Evolutionary conservation across 2,113 vertebrate genomes (phyloP).

Genomic region (Silurus glanis): DNA sequence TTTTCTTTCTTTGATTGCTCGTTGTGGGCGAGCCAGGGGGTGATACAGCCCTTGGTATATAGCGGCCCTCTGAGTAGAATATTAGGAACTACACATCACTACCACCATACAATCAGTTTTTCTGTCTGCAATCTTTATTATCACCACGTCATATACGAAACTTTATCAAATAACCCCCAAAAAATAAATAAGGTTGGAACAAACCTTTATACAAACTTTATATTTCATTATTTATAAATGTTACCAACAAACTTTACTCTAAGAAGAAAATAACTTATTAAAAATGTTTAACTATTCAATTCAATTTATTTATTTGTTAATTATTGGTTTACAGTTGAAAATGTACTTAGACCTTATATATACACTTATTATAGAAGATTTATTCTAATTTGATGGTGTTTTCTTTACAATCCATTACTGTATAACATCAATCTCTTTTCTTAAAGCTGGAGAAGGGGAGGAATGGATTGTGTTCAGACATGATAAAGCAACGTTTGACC

Average conservation of each 20-base stretch:
- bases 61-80: conserved; percentile 47
- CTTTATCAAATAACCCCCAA: not conserved
- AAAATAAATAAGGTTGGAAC: not conserved
- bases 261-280: not conserved
- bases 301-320: too few species aligned
- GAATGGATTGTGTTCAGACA: not conserved
- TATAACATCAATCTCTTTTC: not conserved
- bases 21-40: conserved; percentile 1
- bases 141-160: too few species aligned
- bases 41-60: conserved; percentile 22
- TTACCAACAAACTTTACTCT: not conserved
- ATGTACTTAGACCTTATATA: not conserved
- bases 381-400: not conserved
- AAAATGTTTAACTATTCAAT: not conserved
- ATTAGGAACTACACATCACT: not conserved
- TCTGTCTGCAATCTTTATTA: too few species aligned
- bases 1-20: conserved; percentile 4
- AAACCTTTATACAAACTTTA: too few species aligned
- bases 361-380: too few species aligned
- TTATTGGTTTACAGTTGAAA: not conserved
- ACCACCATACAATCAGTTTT: not conserved
- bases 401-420: not conserved
- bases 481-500: not conserved
- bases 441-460: not conserved
- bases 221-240: too few species aligned